Conservation (phyloP, 2,797 vertebrate species). For the Heliangelus exortis region DNA sequence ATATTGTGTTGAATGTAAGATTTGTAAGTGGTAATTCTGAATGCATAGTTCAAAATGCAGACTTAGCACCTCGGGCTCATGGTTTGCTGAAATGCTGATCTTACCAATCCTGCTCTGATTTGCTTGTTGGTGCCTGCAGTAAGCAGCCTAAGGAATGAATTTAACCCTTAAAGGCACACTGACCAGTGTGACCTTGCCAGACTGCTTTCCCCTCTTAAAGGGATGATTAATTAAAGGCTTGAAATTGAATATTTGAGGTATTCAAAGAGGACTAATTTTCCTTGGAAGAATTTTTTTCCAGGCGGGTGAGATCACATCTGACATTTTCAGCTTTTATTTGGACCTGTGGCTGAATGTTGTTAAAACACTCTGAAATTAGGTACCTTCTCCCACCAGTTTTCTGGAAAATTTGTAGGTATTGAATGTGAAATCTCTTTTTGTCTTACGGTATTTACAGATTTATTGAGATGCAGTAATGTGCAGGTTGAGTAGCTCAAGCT, state of each 20-base stretch:
- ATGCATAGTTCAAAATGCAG: background rate
- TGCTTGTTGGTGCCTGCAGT: background rate
- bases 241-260: background rate
- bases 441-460: background rate
- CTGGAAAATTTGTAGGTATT: background rate
- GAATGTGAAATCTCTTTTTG: background rate
- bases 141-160: constrained; percentile 23
- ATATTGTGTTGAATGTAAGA: background rate
- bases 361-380: background rate
- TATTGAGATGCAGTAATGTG: background rate
- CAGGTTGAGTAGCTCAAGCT: background rate
- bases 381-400: background rate
- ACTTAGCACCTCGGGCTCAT: background rate
- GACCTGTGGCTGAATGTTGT: background rate
- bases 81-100: constrained; percentile 22
- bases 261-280: constrained; percentile 24
- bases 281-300: constrained; percentile 6
- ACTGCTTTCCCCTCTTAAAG: background rate
- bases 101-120: constrained; percentile 5
- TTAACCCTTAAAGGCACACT: background rate
- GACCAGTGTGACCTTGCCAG: background rate
- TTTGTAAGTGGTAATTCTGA: background rate
- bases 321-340: background rate
- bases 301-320: background rate
- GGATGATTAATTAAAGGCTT: constrained; percentile 15